Base-by-base conservation (phyloP, 2,888 invertebrate genomes). In the Rhingia rostrata region DNA sequence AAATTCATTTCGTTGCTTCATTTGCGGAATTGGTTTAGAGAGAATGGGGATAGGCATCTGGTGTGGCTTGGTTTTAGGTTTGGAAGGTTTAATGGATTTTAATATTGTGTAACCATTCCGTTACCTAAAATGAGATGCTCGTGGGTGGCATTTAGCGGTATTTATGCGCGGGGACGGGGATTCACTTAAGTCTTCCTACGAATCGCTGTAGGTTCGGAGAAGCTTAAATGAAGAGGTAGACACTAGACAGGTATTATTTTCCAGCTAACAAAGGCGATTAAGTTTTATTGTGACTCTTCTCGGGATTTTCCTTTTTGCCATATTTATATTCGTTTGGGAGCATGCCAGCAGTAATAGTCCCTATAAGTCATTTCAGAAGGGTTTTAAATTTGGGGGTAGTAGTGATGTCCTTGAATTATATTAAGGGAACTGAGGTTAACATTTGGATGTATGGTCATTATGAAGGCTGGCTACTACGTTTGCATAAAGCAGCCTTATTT, bases 61-160 rank as follows among this genome's bases (percentile, higher is more conserved):
- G n/a, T 51, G 58, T 39, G 14, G 56, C 12, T 64, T 53, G 53
- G 14, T 49, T 32, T 63, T 63, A 70, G 58, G 39, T 58, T 53
- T 49, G 45, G 41, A 69, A 45, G 61, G 64, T 54, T 72, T 82
- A 82, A 82, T 77, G 82, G 70, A 78, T 73, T 78, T 73, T 56
- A 61, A 53, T 63, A 77, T 77, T 77, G 54, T 66, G 58, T 64
- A 61, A 35, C 60, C 41, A 56, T 58, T 69, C 32, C 33, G 22
- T 22, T 67, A 60, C 45, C 39, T 45, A 49, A 63, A 61, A 61
- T n/a, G 67, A 22, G 49, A 67, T 67, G 67, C 78, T 61, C 72
- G 66, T 54, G 73, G 73, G 66, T 67, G 43, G 66, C 60, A 78
- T 82, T 82, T 78, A 72, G 72, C 32, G 43, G 53, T 69, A 77